Base-by-base conservation (phyloP, 1,140 invertebrate species). In the Trissolcus basalis region DNA sequence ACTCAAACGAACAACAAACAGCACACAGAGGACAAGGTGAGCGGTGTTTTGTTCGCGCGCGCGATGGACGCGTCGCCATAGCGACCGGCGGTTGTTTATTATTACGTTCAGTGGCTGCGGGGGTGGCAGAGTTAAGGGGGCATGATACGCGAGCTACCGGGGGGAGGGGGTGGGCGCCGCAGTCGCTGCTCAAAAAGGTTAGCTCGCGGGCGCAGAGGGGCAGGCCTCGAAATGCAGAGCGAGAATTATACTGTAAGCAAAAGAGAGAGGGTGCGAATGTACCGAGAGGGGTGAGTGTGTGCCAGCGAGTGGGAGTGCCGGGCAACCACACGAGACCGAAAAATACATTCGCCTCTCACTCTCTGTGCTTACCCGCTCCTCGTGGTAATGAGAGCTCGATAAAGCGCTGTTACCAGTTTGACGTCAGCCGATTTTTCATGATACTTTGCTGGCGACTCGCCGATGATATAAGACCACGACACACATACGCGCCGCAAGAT, bases 351-450 rank as follows among this genome's bases (percentile, higher is more conserved):
- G 78, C 81, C 77, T 77, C 19, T 27, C 19, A 27, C 19, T 27
- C 19, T 1, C 19, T 27, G 19, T 80, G 80, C 73, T 78, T 48
- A 39, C 49, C 16, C 60, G n/a, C 72, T 76, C 77, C 79, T 68
- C 80, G 78, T 70, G 81, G 83, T 87, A 87, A 88, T 87, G 86
- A 88, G 86, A 88, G 87, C 87, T 87, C 87, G 84, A 87, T 88
- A 88, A 87, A 88, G 84, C 86, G 81, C 81, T 74, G 84, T 87
- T 87, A 88, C 84, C 78, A 85, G 82, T 85, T 86, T 86, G 82
- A 87, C 84, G 83, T 83, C 82, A 81, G 82, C 77, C 81, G 81
- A 83, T 83, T 82, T 83, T 83, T 85, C 79, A 82, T 56, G 58
- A 10, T 39, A 10, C 43, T 63, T 51, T 53, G 63, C 56, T 36